Conservation (phyloP, 2,888 invertebrate genomes). For the Nephrotoma flavescens region DNA sequence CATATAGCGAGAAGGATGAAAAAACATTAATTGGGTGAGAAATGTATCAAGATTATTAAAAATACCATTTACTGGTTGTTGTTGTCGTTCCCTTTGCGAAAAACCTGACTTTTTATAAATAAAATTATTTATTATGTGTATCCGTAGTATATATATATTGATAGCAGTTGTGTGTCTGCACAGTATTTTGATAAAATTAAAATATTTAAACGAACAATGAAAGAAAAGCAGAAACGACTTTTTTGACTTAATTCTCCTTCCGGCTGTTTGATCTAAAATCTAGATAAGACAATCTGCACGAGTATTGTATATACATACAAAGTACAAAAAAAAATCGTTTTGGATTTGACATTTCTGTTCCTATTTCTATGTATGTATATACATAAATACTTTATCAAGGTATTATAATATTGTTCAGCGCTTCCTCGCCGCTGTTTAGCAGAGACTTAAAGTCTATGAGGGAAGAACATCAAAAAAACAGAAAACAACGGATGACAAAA, state of each 20-base stretch:
- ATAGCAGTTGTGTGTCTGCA: background rate
- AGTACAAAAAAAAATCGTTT: background rate
- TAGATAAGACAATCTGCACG: background rate
- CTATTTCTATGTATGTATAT: background rate
- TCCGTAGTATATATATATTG: background rate
- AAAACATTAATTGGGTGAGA: background rate
- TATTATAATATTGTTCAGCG: background rate
- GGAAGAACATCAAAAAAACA: background rate
- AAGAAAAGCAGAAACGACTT: background rate
- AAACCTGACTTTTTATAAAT: background rate
- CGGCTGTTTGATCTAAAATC: background rate
- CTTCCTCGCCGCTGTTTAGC: background rate
- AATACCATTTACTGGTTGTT: background rate
- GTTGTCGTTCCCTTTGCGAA: background rate
- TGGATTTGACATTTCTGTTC: background rate
- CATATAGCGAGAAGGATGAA: background rate
- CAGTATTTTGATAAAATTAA: background rate
- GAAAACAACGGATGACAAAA: background rate
- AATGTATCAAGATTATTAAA: background rate
- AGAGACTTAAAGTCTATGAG: background rate
- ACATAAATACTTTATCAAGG: background rate
- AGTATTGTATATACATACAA: background rate
- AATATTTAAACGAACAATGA: background rate
- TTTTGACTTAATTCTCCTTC: background rate
- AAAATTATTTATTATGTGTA: background rate